phyloP scores from a whole-genome alignment of 2,113 vertebrate species.

The Hippocampus zosterae region DNA sequence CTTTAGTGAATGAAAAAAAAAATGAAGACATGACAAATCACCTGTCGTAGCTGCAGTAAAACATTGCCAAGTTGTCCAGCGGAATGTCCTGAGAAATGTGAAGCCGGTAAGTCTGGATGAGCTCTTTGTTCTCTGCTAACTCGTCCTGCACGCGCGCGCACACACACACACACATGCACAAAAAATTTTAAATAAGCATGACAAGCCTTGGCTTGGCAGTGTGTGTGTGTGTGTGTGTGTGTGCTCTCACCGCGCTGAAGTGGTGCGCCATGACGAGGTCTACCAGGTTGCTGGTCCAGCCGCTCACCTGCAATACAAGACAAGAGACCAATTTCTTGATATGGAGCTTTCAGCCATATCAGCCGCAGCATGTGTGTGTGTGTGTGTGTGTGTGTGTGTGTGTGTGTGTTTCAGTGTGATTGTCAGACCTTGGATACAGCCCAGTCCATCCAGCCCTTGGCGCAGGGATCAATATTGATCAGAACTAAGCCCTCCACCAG shows the following conservation, averaged over 20 bases:
- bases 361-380: neutral
- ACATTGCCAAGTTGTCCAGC: conserved; percentile 88
- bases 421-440: conserved; percentile 85
- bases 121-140: conserved; percentile 85
- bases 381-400: neutral
- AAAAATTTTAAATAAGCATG: neutral
- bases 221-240: neutral
- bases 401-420: neutral
- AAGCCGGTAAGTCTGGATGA: conserved; percentile 89
- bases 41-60: conserved; percentile 88
- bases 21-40: conserved; percentile 43
- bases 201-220: neutral
- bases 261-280: conserved; percentile 91
- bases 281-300: conserved; percentile 89
- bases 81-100: conserved; percentile 94
- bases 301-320: conserved; percentile 75
- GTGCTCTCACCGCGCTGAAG: conserved; percentile 85
- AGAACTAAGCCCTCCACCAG: conserved; percentile 91
- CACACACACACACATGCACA: conserved; percentile 7
- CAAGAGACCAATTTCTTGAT: too few species aligned
- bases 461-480: conserved; percentile 92
- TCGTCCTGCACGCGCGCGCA: conserved; percentile 76
- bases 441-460: conserved; percentile 97
- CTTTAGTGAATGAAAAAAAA: neutral
- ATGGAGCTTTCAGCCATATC: too few species aligned